Evolutionary conservation across 1,140 invertebrate genomes (phyloP), one percentile per base, ranked within the genome.

Genomic region (Drosophila cardini): DNA sequence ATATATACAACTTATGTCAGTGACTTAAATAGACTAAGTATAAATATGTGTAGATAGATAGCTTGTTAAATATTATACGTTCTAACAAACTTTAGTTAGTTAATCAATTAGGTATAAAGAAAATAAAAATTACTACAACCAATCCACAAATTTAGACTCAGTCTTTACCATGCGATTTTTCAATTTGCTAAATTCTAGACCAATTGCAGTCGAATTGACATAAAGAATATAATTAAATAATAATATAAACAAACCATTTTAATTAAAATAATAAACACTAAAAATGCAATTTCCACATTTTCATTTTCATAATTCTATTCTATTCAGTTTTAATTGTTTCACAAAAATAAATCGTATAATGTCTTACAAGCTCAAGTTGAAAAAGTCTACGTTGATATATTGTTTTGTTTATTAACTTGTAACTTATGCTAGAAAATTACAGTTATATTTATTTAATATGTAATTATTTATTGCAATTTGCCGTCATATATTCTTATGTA

Each of bases 401-500:
- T 53, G 32, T 36, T 48, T 26, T 26, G 30, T 64, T 56, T 45
- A 48, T 57, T 50, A 21, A 50, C 11, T 63, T 55, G 50, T 53
- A 62, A 57, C 56, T 77, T 81, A 65, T 32, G 57, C 58, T 78
- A 72, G 50, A 64, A 13, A 34, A 38, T 64, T 83, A 72, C 43
- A 65, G 36, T 32, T 50, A 72, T 75, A 32, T 52, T 50, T 13
- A 57, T 52, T 48, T 81, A 76, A 72, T 73, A 60, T 73, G 10
- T 63, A 63, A 43, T 26, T 73, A 69, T 76, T 63, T 80, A 84
- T 84, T 83, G 80, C 80, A 83, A 79, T 76, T 69, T 76, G 73
- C 78, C 65, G 46, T 80, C 79, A 63, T 71, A 40, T 8, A 42
- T 38, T 62, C 34, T 72, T 38, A 57, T 21, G 21, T 26, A 26